A percentile compares a stretch with the other conserved stretches of the same genome.
Conservation (phyloP, 2,888 invertebrate species). For the Volucella zonaria region DNA sequence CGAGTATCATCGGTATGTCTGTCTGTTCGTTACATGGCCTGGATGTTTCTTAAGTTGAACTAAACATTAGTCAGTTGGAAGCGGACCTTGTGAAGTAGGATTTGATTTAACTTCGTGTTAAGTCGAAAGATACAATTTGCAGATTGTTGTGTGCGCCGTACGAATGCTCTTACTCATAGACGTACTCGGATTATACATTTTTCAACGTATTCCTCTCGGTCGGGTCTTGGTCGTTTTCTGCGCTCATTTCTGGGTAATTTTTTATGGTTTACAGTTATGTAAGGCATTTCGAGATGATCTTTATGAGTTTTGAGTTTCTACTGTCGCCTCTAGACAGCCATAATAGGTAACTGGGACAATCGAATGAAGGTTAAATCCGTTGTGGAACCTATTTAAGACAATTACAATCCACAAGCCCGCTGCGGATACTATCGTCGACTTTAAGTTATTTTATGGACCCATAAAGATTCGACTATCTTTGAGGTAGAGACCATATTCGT, state of each 20-base stretch:
- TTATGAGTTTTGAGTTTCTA: constrained; percentile 53
- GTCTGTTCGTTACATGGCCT: constrained; percentile 56
- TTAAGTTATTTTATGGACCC: constrained; percentile 1
- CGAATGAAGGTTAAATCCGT: constrained; percentile 61
- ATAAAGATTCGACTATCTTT: constrained; percentile 3
- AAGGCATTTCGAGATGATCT: constrained; percentile 64
- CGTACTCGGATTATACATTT: constrained; percentile 10
- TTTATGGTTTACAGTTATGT: constrained; percentile 59
- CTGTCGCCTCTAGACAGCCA: constrained; percentile 45
- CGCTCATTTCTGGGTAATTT: constrained; percentile 20
- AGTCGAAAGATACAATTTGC: constrained; percentile 48
- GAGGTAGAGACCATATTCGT: constrained; percentile 11
- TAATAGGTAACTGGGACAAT: constrained; percentile 61
- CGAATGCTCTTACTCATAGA: no score
- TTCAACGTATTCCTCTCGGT: constrained; percentile 6
- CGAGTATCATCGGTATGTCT: constrained; percentile 11
- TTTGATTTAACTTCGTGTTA: constrained; percentile 62
- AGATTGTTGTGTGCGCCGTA: constrained; percentile 21
- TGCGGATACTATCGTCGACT: background rate
- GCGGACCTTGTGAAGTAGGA: constrained; percentile 61
- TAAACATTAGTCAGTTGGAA: constrained; percentile 56
- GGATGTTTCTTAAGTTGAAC: constrained; percentile 50
- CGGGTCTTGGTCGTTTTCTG: background rate
- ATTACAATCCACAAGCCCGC: constrained; percentile 19
- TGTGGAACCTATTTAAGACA: constrained; percentile 16